These are phyloP conservation scores for Paguma larvata DNA, from an alignment of 2,797 vertebrate genomes.

Conservation along the genomic window DNA sequence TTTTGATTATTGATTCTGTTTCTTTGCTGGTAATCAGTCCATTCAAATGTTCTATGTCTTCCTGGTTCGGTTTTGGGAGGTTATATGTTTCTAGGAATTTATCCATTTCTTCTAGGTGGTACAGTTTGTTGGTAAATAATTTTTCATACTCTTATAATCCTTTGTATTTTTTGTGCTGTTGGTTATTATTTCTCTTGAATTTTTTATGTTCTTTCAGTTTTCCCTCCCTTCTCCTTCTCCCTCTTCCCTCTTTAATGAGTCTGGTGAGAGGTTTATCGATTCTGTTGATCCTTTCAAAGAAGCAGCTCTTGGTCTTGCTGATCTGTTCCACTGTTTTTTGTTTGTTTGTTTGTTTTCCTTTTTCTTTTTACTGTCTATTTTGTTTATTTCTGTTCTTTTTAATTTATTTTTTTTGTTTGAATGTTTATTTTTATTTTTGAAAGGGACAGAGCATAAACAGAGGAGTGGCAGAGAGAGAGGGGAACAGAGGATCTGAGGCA, in stretches of 20 bases:
- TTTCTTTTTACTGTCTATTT: background rate
- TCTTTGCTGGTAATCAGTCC: background rate
- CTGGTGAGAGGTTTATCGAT: background rate
- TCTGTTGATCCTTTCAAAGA: background rate
- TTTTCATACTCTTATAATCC: background rate
- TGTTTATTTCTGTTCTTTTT: background rate
- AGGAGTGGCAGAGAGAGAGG: too few species aligned
- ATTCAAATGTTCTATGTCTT: background rate
- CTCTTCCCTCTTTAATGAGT: background rate
- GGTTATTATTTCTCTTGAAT: background rate
- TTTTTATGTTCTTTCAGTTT: background rate
- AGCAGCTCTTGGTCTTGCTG: background rate
- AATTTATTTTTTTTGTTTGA: too few species aligned
- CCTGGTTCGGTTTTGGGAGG: background rate
- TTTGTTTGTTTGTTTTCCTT: too few species aligned
- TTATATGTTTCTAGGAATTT: background rate
- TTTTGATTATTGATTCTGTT: background rate
- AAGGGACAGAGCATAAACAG: too few species aligned
- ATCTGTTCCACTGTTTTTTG: background rate
- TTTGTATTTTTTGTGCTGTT: background rate
- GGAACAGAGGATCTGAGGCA: too few species aligned
- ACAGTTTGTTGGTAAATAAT: background rate
- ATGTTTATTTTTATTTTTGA: too few species aligned
- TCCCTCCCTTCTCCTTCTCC: too few species aligned
- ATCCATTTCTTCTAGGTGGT: background rate